phyloP scores from a whole-genome alignment of 2,888 invertebrate species.

The Eutolmus rufibarbis region DNA sequence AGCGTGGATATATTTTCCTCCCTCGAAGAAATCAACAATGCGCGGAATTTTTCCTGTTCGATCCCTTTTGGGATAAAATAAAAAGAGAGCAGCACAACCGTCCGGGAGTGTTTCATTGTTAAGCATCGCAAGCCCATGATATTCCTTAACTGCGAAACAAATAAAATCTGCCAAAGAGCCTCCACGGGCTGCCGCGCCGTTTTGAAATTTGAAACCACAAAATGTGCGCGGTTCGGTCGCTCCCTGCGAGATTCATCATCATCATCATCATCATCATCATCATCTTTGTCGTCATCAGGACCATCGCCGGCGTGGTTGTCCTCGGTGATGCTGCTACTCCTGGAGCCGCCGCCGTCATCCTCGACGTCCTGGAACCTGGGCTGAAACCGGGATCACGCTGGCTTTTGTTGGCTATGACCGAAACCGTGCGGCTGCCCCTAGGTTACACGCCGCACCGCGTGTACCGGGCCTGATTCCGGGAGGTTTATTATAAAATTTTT shows the following conservation, averaged over 20 bases:
- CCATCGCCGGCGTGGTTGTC: slow-evolving; percentile 26
- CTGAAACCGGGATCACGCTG: not conserved
- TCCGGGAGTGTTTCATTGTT: slow-evolving; percentile 31
- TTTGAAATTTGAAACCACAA: slow-evolving; percentile 50
- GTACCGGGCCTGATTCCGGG: not conserved
- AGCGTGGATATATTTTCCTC: slow-evolving; percentile 21
- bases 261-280: not conserved
- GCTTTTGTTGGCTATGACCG: not conserved
- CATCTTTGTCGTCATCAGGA: not conserved
- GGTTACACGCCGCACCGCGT: not conserved
- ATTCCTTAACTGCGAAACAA: slow-evolving; percentile 21
- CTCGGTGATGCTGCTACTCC: not conserved
- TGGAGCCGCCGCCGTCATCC: not conserved
- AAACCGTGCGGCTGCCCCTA: not conserved
- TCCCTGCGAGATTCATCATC: slow-evolving; percentile 46
- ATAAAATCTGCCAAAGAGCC: not conserved
- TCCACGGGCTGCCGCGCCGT: slow-evolving; percentile 47
- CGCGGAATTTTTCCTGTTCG: slow-evolving; percentile 26
- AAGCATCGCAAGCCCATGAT: not conserved
- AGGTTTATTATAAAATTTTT: not conserved
- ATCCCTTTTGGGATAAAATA: not conserved
- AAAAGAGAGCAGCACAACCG: slow-evolving; percentile 18
- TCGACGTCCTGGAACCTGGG: not conserved
- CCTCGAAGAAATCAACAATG: slow-evolving; percentile 15
- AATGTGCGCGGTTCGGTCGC: slow-evolving; percentile 45